A percentile compares a stretch with the other conserved stretches of the same genome.
Conservation (phyloP, 2,888 invertebrate genomes). For the Hemistola chrysoprasaria region DNA sequence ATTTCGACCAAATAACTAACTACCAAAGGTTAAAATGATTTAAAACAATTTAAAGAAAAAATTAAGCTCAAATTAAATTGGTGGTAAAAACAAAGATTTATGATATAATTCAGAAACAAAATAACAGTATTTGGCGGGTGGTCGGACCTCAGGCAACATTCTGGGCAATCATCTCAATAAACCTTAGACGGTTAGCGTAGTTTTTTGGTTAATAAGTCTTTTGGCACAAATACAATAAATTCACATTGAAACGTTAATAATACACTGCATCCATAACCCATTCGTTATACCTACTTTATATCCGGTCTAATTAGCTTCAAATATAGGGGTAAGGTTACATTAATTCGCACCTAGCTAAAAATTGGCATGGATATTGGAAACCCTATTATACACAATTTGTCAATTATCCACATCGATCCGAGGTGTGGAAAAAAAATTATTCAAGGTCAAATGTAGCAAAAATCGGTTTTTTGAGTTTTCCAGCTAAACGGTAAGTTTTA, state of each 20-base stretch:
- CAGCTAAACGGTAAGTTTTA: too few species aligned
- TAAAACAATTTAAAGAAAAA: constrained; percentile 23
- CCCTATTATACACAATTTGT: too few species aligned
- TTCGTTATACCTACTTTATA: too few species aligned
- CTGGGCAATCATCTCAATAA: constrained; percentile 46
- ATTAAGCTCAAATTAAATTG: constrained; percentile 25
- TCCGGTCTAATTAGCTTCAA: too few species aligned
- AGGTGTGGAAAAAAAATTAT: too few species aligned
- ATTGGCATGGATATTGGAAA: too few species aligned
- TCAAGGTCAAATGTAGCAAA: too few species aligned
- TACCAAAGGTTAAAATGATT: not conserved
- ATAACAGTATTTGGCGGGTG: constrained; percentile 37
- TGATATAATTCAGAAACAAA: constrained; percentile 23
- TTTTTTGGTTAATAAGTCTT: constrained; percentile 26
- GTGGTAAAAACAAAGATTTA: constrained; percentile 17
- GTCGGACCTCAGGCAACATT: constrained; percentile 43
- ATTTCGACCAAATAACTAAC: too few species aligned
- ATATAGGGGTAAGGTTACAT: too few species aligned
- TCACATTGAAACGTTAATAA: constrained; percentile 54
- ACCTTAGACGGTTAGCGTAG: constrained; percentile 37
- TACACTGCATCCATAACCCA: constrained; percentile 27
- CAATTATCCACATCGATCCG: too few species aligned
- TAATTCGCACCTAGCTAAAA: too few species aligned
- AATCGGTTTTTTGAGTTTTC: too few species aligned
- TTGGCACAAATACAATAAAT: constrained; percentile 61